A percentile compares a stretch with the other conserved stretches of the same genome.
phyloP scores from a whole-genome alignment of 2,888 invertebrate species.

The Agrotis ipsilon region DNA sequence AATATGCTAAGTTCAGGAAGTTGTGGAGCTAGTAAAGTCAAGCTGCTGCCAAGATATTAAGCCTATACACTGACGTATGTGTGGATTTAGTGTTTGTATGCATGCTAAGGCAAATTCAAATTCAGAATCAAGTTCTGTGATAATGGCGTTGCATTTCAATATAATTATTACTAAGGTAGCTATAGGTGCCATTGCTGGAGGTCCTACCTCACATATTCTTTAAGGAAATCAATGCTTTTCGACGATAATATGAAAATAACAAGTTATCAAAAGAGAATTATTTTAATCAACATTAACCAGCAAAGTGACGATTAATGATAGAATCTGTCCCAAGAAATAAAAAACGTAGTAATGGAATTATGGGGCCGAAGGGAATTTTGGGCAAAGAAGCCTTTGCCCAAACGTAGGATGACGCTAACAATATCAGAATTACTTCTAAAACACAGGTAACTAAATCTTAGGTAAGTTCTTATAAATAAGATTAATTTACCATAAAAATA shows the following conservation, averaged over 20 bases:
- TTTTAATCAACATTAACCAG: neutral
- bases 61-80: slow-evolving; percentile 10
- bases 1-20: slow-evolving; percentile 40
- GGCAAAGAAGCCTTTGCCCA: too few species aligned
- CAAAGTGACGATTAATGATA: too few species aligned
- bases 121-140: neutral
- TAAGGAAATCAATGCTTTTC: slow-evolving; percentile 8
- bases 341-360: too few species aligned
- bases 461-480: too few species aligned
- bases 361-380: too few species aligned
- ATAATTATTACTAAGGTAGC: too few species aligned
- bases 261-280: neutral
- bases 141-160: slow-evolving; percentile 8
- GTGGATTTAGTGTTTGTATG: slow-evolving; percentile 7
- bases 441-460: too few species aligned
- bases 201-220: slow-evolving; percentile 6
- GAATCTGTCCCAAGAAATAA: too few species aligned
- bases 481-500: too few species aligned
- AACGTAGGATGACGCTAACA: too few species aligned
- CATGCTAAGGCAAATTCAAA: neutral
- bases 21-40: slow-evolving; percentile 19
- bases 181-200: too few species aligned
- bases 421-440: too few species aligned
- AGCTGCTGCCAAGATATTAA: slow-evolving; percentile 38
- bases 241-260: slow-evolving; percentile 23